phyloP scores from a whole-genome alignment of 2,797 vertebrate species.

The Bovichtus variegatus region DNA sequence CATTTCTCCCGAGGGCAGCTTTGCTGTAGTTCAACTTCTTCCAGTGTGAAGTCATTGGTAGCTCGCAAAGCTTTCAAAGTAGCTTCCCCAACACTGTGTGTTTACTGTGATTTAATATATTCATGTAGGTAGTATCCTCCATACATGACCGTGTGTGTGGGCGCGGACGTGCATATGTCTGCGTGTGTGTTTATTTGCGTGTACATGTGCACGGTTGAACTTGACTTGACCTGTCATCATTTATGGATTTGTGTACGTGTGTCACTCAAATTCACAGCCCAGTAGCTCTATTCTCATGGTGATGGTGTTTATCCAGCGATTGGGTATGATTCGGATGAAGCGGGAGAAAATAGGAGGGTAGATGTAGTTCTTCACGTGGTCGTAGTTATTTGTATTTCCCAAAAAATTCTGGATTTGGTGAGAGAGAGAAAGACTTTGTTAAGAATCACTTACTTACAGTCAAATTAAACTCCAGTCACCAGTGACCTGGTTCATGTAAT shows the following conservation, averaged over 20 bases:
- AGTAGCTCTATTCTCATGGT: constrained; percentile 94
- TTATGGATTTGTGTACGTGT: background rate
- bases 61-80: no score
- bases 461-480: background rate
- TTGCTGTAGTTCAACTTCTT: no score
- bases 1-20: no score
- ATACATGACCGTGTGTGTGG: background rate
- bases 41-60: no score
- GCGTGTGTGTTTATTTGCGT: background rate
- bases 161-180: constrained; percentile 1
- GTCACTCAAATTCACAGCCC: constrained; percentile 90
- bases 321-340: constrained; percentile 92
- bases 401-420: constrained; percentile 85
- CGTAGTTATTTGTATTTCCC: constrained; percentile 88
- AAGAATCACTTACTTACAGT: background rate
- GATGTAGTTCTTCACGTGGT: constrained; percentile 91
- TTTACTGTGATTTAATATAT: background rate
- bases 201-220: background rate
- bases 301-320: constrained; percentile 88
- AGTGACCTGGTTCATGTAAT: background rate
- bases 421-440: background rate
- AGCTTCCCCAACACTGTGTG: no score
- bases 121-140: background rate
- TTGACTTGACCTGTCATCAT: background rate
- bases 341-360: constrained; percentile 93